A percentile compares a stretch with the other conserved stretches of the same genome.
These are phyloP conservation scores for Muscicapa comitata DNA, from an alignment of 2,797 vertebrate species.

Conservation along the genomic window DNA sequence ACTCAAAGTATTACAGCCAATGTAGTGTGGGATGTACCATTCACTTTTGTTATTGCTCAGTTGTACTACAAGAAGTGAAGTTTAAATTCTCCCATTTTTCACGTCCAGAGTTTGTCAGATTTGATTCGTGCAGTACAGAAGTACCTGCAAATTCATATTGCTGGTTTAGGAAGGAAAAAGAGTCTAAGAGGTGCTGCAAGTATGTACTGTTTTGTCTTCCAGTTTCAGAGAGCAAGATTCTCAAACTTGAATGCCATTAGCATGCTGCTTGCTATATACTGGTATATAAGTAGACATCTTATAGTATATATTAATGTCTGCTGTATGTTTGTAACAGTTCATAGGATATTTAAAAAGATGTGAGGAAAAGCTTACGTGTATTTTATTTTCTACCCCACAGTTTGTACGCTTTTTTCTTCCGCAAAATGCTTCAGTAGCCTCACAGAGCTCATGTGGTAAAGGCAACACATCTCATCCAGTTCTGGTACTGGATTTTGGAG, in stretches of 20 bases:
- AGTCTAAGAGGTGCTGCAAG: neutral
- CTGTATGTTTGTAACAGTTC: neutral
- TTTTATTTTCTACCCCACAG: conserved; percentile 59
- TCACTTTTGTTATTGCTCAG: neutral
- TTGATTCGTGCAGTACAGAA: neutral
- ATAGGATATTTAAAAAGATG: neutral
- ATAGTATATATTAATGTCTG: neutral
- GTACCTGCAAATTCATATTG: neutral
- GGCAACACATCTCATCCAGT: conserved; percentile 29
- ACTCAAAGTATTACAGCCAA: neutral
- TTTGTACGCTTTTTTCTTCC: conserved; percentile 75
- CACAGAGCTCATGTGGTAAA: conserved; percentile 81
- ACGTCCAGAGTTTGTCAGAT: neutral
- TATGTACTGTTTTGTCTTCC: neutral
- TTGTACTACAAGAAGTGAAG: neutral
- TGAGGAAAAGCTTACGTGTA: neutral
- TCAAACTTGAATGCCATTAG: neutral
- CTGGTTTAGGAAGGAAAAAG: neutral
- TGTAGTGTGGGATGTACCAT: fast-evolving
- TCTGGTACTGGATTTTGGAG: conserved; percentile 80
- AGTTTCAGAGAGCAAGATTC: neutral
- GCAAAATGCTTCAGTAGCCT: conserved; percentile 63
- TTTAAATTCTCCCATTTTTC: neutral
- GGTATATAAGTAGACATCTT: neutral
- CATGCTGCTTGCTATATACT: neutral